Conservation (phyloP, 1,140 invertebrate species). For the Macrobrachium nipponense region DNA sequence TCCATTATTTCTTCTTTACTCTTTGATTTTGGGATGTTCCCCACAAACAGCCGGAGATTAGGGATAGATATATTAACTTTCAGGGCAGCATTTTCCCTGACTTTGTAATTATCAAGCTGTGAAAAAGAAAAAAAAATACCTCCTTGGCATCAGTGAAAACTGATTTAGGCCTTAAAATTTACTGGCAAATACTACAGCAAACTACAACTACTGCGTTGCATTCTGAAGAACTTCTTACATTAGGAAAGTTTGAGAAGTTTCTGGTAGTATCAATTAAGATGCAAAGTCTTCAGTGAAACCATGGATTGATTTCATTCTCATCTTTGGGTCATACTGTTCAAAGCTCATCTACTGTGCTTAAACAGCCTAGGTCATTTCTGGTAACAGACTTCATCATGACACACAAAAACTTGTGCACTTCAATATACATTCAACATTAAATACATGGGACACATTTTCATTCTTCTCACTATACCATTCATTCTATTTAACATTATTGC, state of each 20-base stretch:
- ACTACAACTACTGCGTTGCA: slow-evolving; percentile 61
- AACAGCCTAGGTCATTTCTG: too few relatives aligned
- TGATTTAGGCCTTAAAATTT: slow-evolving; percentile 59
- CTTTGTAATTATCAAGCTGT: slow-evolving; percentile 99
- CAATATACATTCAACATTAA: too few relatives aligned
- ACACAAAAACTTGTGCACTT: too few relatives aligned
- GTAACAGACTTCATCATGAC: too few relatives aligned
- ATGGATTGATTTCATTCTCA: too few relatives aligned
- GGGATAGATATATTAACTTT: slow-evolving; percentile 99
- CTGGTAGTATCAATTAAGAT: slow-evolving; percentile 27
- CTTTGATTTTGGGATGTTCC: slow-evolving; percentile 99
- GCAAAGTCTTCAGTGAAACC: too few relatives aligned
- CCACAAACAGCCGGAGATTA: slow-evolving; percentile 99
- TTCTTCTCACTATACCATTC: too few relatives aligned
- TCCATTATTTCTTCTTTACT: slow-evolving; percentile 99
- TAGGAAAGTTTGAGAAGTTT: slow-evolving; percentile 63
- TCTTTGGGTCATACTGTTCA: too few relatives aligned
- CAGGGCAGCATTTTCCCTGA: slow-evolving; percentile 97
- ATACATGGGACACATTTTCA: too few relatives aligned
- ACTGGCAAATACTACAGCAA: slow-evolving; percentile 60
- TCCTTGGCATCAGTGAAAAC: slow-evolving; percentile 61
- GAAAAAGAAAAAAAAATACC: slow-evolving; percentile 69
- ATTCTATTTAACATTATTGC: too few relatives aligned
- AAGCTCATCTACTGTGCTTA: too few relatives aligned
- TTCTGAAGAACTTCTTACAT: slow-evolving; percentile 55